phyloP scores from a whole-genome alignment of 92 coral and sea anemone species.

The Epizoanthus rinbou region DNA sequence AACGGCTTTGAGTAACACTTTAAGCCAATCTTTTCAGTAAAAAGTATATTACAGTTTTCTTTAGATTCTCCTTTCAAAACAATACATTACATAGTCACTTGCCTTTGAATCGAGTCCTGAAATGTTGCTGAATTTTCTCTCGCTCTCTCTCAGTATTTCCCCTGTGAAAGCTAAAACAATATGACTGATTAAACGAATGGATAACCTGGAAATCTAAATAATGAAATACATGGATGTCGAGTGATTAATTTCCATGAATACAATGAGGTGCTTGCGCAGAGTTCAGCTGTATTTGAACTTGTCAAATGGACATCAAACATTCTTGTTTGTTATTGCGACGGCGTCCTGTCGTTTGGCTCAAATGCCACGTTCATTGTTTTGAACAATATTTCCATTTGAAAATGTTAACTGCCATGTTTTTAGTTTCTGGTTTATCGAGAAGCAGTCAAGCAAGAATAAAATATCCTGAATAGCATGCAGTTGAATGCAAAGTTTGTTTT shows the following conservation, averaged over 20 bases:
- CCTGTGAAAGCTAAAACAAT: background rate
- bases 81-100: background rate
- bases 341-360: background rate
- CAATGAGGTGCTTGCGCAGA: background rate
- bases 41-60: background rate
- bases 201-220: background rate
- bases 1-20: background rate
- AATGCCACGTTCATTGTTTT: background rate
- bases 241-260: slow-evolving; percentile 33
- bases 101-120: background rate
- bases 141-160: background rate
- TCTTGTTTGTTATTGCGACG: background rate
- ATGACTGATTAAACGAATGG: background rate
- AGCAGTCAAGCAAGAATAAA: no score
- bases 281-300: slow-evolving; percentile 31
- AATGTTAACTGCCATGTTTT: no score
- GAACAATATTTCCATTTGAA: background rate
- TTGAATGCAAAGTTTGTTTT: no score
- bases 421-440: no score
- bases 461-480: no score
- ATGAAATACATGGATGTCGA: background rate
- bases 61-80: background rate
- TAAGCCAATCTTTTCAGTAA: background rate
- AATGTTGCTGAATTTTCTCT: background rate
- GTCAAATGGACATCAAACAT: slow-evolving; percentile 27